Evolutionary conservation across 2,113 vertebrate genomes (phyloP).

Genomic region (Ahaetulla prasina): DNA sequence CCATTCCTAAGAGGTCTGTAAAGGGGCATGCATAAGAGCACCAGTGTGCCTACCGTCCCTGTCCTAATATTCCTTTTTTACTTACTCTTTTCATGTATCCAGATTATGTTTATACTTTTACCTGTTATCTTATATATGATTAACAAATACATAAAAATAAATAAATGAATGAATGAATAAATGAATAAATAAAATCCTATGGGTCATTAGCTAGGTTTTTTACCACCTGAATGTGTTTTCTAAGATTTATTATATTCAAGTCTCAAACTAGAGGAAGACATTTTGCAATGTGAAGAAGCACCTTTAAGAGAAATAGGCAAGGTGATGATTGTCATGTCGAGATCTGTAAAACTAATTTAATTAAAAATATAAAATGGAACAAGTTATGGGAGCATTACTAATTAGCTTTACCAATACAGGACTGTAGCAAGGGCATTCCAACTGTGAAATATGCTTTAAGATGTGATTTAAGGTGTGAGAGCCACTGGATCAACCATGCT

Average conservation of each 20-base stretch:
- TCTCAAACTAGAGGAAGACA: not conserved
- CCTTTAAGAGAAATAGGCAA: not conserved
- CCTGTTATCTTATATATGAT: too few species aligned
- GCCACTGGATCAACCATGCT: too few species aligned
- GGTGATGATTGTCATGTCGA: not conserved
- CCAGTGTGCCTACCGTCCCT: too few species aligned
- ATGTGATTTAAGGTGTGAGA: not conserved
- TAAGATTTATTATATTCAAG: not conserved
- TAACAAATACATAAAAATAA: too few species aligned
- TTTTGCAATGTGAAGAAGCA: not conserved
- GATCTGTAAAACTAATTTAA: not conserved
- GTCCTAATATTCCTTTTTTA: too few species aligned
- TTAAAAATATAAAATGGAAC: not conserved
- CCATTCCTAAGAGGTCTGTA: too few species aligned
- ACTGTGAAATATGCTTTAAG: not conserved
- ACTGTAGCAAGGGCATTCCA: not conserved
- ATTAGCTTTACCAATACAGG: not conserved
- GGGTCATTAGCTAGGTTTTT: not conserved
- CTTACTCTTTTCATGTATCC: too few species aligned
- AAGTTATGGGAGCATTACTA: not conserved
- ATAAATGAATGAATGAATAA: too few species aligned
- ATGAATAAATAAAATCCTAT: too few species aligned
- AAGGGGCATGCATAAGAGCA: too few species aligned
- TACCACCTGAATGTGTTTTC: not conserved
- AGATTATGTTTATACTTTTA: too few species aligned